Percentiles rank a stretch among this genome's conserved stretches.
phyloP scores from a whole-genome alignment of 2,888 invertebrate genomes.

The Aporophyla nigra region DNA sequence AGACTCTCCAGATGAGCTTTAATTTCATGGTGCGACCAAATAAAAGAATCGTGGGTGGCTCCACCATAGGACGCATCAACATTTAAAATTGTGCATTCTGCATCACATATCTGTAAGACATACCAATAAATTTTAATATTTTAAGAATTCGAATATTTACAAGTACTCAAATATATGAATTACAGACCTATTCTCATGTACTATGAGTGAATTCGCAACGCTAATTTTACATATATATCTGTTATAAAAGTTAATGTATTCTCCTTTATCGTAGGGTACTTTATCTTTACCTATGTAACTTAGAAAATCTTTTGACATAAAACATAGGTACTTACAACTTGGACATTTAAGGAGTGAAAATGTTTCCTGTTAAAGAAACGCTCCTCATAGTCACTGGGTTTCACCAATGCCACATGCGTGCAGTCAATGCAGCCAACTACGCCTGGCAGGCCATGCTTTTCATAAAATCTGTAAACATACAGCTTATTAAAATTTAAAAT shows the following conservation, averaged over 20 bases:
- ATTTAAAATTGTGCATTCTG: constrained; percentile 2
- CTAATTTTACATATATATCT: too few species aligned
- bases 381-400: not conserved
- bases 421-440: too few species aligned
- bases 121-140: not conserved
- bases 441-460: too few species aligned
- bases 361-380: not conserved
- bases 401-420: not conserved
- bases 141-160: not conserved
- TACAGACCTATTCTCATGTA: too few species aligned
- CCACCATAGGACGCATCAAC: constrained; percentile 8
- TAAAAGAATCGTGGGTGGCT: not conserved
- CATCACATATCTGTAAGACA: not conserved
- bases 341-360: not conserved
- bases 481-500: too few species aligned
- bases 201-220: too few species aligned
- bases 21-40: not conserved
- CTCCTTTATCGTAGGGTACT: too few species aligned
- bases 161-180: not conserved
- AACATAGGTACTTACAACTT: not conserved
- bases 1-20: not conserved
- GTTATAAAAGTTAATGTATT: too few species aligned
- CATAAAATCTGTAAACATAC: too few species aligned
- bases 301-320: not conserved
- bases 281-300: too few species aligned